Base-by-base conservation (phyloP, 1,140 invertebrate genomes). In the Platyscapa corneri region DNA sequence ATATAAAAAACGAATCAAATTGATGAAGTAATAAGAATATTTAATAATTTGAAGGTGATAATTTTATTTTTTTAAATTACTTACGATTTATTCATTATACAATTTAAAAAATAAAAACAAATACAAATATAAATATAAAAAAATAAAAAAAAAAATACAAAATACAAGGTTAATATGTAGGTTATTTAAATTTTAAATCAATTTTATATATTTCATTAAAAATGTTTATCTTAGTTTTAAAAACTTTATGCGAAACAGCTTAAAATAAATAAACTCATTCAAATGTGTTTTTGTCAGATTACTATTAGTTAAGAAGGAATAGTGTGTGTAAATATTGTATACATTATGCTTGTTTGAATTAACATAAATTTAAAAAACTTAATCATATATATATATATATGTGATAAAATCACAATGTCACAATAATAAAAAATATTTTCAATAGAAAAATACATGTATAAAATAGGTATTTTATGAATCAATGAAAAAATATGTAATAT, bases 301-400 rank as follows among this genome's bases (percentile, higher is more conserved):
- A 84, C 83, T 87, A 82, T 86, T 86, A 88, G 72, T 86, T 67
- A 85, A 87, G 81, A 87, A 84, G 83, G 85, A 85, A 85, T 23
- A 37, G 86, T 67, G 86, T 87, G 60, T 64, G 64, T 18, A 78
- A 64, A 85, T 42, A 70, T 67, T 32, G 84, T 82, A 75, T 72
- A 81, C 12, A 56, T 42, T 80, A 23, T 42, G 32, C 75, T 74
- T 85, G 53, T 80, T 32, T 53, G 16, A 64, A 70, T 53, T 75
- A 23, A 82, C 56, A 67, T 2, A 81, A 82, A 85, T 32, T 49
- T 42, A n/a, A 49, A 81, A 64, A 77, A 37, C 74, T 80, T 70
- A 86, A 34, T 46, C 34, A 82, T 3, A 81, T 82, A 77, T 39
- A 49, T n/a, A 77, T 56, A 27, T 32, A 79, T 85, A 42, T 80